Evolutionary conservation across 2,888 invertebrate species (phyloP), one percentile per base, ranked within the genome.

Genomic region (Hypomecis atomaria): DNA sequence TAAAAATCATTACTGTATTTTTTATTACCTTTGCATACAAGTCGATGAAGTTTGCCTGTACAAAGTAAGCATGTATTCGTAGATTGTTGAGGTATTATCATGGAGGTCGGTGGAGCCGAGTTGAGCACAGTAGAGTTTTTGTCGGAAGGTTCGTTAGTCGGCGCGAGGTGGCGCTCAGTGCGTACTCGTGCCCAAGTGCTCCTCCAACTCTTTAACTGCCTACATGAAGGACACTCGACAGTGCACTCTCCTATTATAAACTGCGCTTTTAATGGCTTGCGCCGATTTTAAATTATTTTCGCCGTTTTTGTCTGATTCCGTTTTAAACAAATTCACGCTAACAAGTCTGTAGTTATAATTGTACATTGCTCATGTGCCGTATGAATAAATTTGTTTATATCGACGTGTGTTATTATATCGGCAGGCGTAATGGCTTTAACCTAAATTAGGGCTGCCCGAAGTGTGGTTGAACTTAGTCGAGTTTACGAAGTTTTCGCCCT

Each of bases 191-290:
- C 87, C 87, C 86, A 75, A 91, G 91, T 79, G 87, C 90, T 87
- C 85, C 88, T 90, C 88, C 90, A 90, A 91, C 92, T 91, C 92
- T 92, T 91, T 91, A 92, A 92, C 92, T 91, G 90, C 92, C 92
- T 92, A 91, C 90, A 92, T 90, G 91, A 88, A 92, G 92, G 89
- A 88, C 87, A 82, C 92, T 92, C 79, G 77, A 89, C 85, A 70
- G 79, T 87, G 87, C 89, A 88, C 90, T 92, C 89, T 88, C 89
- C 90, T 87, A 91, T 91, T 91, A 91, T 91, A 90, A 90, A 91
- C 89, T 92, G 92, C 88, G 86, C 92, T 91, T 91, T 92, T 90
- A 91, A 92, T 91, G 90, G 90, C 85, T 87, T 83, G 86, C 83
- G 80, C 85, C 85, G 85, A 89, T 91, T 92, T 92, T 92, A 90